Percentiles rank a stretch among this genome's conserved stretches.
phyloP scores from a whole-genome alignment of 1,140 invertebrate genomes.

The Acyrthosiphon pisum region DNA sequence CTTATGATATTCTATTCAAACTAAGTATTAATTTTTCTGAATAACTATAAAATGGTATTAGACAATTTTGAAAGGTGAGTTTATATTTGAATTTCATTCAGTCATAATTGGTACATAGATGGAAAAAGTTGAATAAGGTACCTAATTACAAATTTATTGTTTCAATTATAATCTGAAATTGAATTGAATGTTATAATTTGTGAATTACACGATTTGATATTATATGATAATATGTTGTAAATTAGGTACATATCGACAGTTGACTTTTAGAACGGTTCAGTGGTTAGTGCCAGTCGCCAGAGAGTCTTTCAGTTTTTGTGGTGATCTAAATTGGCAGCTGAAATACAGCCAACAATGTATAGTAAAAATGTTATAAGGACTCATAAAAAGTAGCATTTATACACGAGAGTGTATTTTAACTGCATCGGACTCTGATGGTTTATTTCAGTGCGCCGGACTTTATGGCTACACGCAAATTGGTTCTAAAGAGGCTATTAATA shows the following conservation, averaged over 20 bases:
- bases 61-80: neutral
- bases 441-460: conserved; percentile 42
- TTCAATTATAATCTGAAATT: neutral
- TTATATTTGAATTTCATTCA: neutral
- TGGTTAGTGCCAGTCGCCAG: conserved; percentile 16
- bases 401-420: neutral
- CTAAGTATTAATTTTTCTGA: no score
- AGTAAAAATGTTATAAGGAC: conserved; percentile 51
- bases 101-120: neutral
- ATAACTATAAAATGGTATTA: neutral
- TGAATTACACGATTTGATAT: neutral
- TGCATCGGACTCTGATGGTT: neutral
- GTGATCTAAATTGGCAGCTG: conserved; percentile 42
- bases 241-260: neutral
- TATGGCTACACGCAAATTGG: conserved; percentile 13
- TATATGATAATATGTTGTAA: neutral
- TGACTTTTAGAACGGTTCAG: neutral
- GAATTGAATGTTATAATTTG: neutral
- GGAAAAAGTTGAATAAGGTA: neutral
- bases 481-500: neutral
- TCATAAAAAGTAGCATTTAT: conserved; percentile 55
- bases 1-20: no score
- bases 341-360: conserved; percentile 54
- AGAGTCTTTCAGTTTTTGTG: conserved; percentile 1
- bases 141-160: neutral